Percentiles rank a stretch among this genome's conserved stretches.
phyloP scores from a whole-genome alignment of 1,140 invertebrate species.

The Sarcophaga bullata region DNA sequence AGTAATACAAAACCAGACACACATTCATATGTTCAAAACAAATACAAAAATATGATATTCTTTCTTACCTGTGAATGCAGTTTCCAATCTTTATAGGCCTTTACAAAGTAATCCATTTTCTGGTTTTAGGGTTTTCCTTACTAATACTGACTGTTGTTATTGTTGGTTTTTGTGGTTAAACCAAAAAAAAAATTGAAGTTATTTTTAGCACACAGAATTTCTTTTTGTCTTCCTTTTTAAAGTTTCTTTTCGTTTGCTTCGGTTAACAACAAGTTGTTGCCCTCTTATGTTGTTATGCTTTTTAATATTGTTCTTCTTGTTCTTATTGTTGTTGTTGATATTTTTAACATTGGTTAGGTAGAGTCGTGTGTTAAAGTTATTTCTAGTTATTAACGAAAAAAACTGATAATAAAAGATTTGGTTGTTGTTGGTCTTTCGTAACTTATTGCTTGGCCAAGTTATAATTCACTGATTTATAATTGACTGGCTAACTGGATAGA shows the following conservation, averaged over 20 bases:
- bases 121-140: too few species aligned
- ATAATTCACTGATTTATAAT: neutral
- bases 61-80: slow-evolving; percentile 60
- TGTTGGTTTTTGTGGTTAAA: neutral
- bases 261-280: slow-evolving; percentile 15
- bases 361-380: slow-evolving; percentile 5
- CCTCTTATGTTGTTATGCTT: too few species aligned
- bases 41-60: neutral
- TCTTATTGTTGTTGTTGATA: neutral
- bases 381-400: slow-evolving; percentile 19
- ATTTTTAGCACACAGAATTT: slow-evolving; percentile 24
- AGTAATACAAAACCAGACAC: too few species aligned
- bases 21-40: too few species aligned
- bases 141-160: neutral
- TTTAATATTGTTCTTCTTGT: too few species aligned
- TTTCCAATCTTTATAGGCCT: slow-evolving; percentile 64
- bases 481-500: neutral
- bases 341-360: neutral
- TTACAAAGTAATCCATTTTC: slow-evolving; percentile 62
- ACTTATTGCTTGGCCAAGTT: neutral
- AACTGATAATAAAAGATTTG: neutral
- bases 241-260: neutral
- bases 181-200: neutral
- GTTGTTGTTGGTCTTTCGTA: neutral
- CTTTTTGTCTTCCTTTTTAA: neutral